Base-by-base conservation (phyloP, 2,888 invertebrate genomes). In the Hybos culiciformis region DNA sequence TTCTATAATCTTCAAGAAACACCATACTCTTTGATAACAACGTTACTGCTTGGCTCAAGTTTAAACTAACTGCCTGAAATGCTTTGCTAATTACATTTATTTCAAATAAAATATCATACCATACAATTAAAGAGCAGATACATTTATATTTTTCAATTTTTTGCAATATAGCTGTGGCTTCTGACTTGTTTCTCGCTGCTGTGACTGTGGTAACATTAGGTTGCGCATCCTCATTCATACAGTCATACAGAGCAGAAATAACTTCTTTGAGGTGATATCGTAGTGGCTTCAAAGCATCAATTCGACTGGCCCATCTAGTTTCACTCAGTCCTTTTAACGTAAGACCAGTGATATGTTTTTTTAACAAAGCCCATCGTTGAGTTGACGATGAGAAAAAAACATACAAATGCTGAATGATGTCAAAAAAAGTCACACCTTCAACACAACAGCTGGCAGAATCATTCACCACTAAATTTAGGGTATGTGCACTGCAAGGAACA, bases 401-500 rank as follows among this genome's bases (percentile, higher is more conserved):
- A 26, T 39, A 39, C 20, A 39, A 23, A 23, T 39, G 23, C 11
- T 39, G 39, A 26, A 33, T 34, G 19, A 41, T 34, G 24, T 33
- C 32, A 34, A 33, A 41, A 23, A 32, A 41, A 32, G 33, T 41
- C 24, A 34, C 15, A 41, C 18, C 24, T 41, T 41, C 41, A 17
- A 33, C 20, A 34, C 18, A 41, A 33, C 41, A 32, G 5, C 34
- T 33, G 5, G 29, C 23, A 17, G 34, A 24, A 29, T 31, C 32
- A 24, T 15, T 33, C 20, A 40, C 19, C 14, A 33, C 41, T 20
- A 39, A 39, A 41, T 41, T 41, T 34, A 41, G 24, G 24, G 36
- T 36, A 41, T 41, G 36, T 24, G 41, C 41, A 24, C n/a, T 19
- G 34, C 41, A 41, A 26, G 41, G 41, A 11, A 41, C 36, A 41